Evolutionary conservation across 1,140 invertebrate genomes (phyloP), one percentile per base, ranked within the genome.

Genomic region (Neelides sp.): DNA sequence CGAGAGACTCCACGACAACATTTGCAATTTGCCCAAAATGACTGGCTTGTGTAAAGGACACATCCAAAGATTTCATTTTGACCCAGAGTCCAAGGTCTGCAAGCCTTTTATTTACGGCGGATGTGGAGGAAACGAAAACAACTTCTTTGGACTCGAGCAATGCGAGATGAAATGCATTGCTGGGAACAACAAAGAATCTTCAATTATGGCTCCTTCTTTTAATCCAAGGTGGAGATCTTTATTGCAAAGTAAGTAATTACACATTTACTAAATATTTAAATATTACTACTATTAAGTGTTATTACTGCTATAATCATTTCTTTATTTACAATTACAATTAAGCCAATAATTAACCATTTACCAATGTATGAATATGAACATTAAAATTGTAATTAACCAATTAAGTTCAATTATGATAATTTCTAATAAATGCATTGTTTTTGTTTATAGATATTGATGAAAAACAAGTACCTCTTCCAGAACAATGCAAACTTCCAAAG

Each of bases 401-500:
- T n/a, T n/a, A n/a, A n/a, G n/a, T n/a, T n/a, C n/a, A n/a, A n/a
- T n/a, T n/a, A n/a, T n/a, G n/a, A n/a, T n/a, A n/a, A n/a, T n/a
- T n/a, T n/a, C n/a, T n/a, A n/a, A n/a, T n/a, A n/a, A n/a, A n/a
- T n/a, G n/a, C n/a, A n/a, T n/a, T n/a, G n/a, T n/a, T n/a, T n/a
- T n/a, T n/a, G n/a, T n/a, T n/a, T n/a, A n/a, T n/a, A n/a, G n/a
- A n/a, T n/a, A n/a, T n/a, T n/a, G n/a, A n/a, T n/a, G n/a, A n/a
- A n/a, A n/a, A n/a, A n/a, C n/a, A n/a, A n/a, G n/a, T n/a, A n/a
- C n/a, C n/a, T n/a, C n/a, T n/a, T 70, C 63, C 71, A 52, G 69
- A 75, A 44, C 67, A 74, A 44, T 83, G 80, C 66, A 60, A 58
- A 15, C 58, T 77, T 57, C 66, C 70, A 23, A 68, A 65, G 57